Percentiles rank a stretch among this genome's conserved stretches.
Conservation (phyloP, 64 coral and sea anemone genomes). For the Astreopora myriophthalma region DNA sequence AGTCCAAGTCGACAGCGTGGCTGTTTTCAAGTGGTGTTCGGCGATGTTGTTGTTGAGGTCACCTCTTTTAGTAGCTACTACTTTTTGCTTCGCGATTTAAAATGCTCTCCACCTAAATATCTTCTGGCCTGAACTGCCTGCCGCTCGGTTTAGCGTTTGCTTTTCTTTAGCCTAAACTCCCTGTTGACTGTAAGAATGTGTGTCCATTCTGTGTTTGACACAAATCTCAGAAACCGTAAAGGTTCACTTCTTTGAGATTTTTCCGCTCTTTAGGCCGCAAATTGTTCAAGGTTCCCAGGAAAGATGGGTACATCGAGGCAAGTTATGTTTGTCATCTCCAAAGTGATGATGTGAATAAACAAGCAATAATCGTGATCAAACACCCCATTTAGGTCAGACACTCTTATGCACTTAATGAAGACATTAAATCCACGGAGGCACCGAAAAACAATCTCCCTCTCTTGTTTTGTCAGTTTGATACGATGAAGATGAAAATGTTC, state of each 20-base stretch:
- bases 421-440: not conserved
- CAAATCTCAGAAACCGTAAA: slow-evolving; percentile 46
- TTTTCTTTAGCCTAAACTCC: too few relatives aligned
- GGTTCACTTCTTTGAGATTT: not conserved
- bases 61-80: too few relatives aligned
- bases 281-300: slow-evolving; percentile 24
- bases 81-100: too few relatives aligned
- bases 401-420: slow-evolving; percentile 22
- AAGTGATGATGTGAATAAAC: not conserved
- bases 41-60: too few relatives aligned
- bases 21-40: too few relatives aligned
- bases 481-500: slow-evolving; percentile 15
- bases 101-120: too few relatives aligned
- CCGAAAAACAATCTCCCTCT: not conserved
- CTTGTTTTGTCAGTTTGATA: not conserved
- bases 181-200: not conserved
- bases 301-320: slow-evolving; percentile 12
- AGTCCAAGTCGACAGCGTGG: too few relatives aligned
- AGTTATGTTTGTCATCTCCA: slow-evolving; percentile 31
- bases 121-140: too few relatives aligned
- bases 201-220: not conserved
- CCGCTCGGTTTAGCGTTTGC: too few relatives aligned
- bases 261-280: slow-evolving; percentile 9
- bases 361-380: slow-evolving; percentile 8
- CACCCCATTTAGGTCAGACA: not conserved